Percentiles rank a stretch among this genome's conserved stretches.
Conservation (phyloP, 2,888 invertebrate genomes). For the Trisateles emortualis region DNA sequence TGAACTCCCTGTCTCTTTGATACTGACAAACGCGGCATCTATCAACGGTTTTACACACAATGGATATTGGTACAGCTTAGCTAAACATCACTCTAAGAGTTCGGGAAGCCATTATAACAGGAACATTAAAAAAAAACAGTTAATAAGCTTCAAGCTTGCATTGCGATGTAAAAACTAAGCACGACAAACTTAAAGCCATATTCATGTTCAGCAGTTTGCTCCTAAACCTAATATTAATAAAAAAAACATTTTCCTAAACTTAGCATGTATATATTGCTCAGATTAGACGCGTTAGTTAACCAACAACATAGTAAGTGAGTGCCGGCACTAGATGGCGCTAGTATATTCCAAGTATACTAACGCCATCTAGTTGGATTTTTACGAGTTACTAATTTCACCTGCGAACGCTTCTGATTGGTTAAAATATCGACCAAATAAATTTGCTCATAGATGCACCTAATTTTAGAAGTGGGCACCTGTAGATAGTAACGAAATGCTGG, state of each 20-base stretch:
- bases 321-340: slow-evolving; percentile 34
- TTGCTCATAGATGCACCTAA: slow-evolving; percentile 81
- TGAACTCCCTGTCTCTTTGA: too few species aligned
- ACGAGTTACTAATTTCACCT: slow-evolving; percentile 50
- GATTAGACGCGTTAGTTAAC: slow-evolving; percentile 52
- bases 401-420: slow-evolving; percentile 72
- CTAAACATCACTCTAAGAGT: background rate
- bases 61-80: too few species aligned
- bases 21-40: too few species aligned
- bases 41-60: too few species aligned
- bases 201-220: slow-evolving; percentile 70
- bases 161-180: slow-evolving; percentile 71
- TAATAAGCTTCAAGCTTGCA: slow-evolving; percentile 40
- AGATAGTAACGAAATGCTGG: slow-evolving; percentile 64
- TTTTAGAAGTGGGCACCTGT: slow-evolving; percentile 74
- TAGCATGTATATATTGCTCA: slow-evolving; percentile 73
- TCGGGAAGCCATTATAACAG: slow-evolving; percentile 39
- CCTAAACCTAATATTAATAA: slow-evolving; percentile 45
- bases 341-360: slow-evolving; percentile 14
- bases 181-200: slow-evolving; percentile 52
- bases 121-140: slow-evolving; percentile 29
- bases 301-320: slow-evolving; percentile 29
- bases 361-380: slow-evolving; percentile 45
- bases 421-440: slow-evolving; percentile 71
- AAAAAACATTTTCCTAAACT: slow-evolving; percentile 53